These are phyloP conservation scores for Synanthedon myopaeformis DNA, from an alignment of 2,888 invertebrate genomes.

Conservation along the genomic window DNA sequence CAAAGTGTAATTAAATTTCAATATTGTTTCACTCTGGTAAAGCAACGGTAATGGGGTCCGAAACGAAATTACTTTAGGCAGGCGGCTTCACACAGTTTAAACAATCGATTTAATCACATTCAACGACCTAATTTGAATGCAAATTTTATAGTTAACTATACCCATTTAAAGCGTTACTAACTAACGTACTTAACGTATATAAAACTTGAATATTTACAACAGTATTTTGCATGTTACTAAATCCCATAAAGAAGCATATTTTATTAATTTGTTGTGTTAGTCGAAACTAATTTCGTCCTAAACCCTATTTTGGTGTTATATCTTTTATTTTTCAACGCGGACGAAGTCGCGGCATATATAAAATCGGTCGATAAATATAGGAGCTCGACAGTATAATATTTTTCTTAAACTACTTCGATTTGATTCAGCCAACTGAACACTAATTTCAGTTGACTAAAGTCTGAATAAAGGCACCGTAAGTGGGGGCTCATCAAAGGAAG, in stretches of 20 bases:
- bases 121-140: slow-evolving; percentile 37
- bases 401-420: too few species aligned
- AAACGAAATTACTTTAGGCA: slow-evolving; percentile 26
- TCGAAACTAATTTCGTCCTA: too few species aligned
- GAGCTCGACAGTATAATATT: too few species aligned
- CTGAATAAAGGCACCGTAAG: too few species aligned
- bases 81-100: slow-evolving; percentile 24
- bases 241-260: too few species aligned
- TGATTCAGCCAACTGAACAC: too few species aligned
- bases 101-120: slow-evolving; percentile 29
- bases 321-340: too few species aligned
- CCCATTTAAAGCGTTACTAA: slow-evolving; percentile 14
- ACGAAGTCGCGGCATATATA: too few species aligned
- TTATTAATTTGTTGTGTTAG: too few species aligned
- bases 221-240: neutral
- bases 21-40: slow-evolving; percentile 30
- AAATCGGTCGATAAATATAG: too few species aligned
- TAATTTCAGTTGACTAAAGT: too few species aligned
- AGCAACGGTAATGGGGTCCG: slow-evolving; percentile 34
- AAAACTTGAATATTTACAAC: neutral
- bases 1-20: slow-evolving; percentile 31
- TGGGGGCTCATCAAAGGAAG: neutral
- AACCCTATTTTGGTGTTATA: too few species aligned
- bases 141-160: slow-evolving; percentile 36
- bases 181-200: slow-evolving; percentile 13